A percentile compares a stretch with the other conserved stretches of the same genome.
Evolutionary conservation across 2,113 vertebrate genomes (phyloP).

Genomic region (Plestiodon gilberti): DNA sequence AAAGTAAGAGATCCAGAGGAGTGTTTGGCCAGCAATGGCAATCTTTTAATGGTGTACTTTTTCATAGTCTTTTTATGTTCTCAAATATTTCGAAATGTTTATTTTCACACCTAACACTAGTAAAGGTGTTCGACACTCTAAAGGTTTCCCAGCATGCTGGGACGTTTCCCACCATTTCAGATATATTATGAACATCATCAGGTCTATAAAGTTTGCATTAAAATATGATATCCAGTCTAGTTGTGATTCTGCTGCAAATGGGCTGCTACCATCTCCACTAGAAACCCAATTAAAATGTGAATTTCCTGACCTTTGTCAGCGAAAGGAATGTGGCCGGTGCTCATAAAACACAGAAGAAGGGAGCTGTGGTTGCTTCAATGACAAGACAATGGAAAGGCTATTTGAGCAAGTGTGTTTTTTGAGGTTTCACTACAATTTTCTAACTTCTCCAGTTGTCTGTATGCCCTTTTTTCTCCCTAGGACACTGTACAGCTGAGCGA

Average conservation of each 20-base stretch:
- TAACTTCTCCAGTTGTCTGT: constrained; percentile 29
- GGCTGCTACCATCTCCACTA: constrained; percentile 52
- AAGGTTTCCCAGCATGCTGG: constrained; percentile 41
- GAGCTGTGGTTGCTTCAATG: constrained; percentile 37
- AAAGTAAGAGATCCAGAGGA: no score
- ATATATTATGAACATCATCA: constrained; percentile 53
- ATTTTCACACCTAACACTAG: constrained; percentile 28
- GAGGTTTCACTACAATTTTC: constrained; percentile 16
- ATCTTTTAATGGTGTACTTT: neutral
- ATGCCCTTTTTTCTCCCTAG: neutral
- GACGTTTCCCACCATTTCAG: constrained; percentile 50
- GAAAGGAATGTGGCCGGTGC: constrained; percentile 52
- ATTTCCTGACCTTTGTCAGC: constrained; percentile 42
- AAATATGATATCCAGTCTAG: constrained; percentile 51
- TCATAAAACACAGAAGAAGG: constrained; percentile 54
- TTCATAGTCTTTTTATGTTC: constrained; percentile 11
- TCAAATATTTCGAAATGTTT: constrained; percentile 25
- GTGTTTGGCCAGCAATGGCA: no score
- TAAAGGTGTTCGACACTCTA: constrained; percentile 47
- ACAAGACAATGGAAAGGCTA: constrained; percentile 52
- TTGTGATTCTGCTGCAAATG: constrained; percentile 48
- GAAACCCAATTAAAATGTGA: constrained; percentile 59
- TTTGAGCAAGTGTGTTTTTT: constrained; percentile 16
- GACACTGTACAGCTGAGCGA: neutral
- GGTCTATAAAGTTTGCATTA: constrained; percentile 52